These are phyloP conservation scores for Pteronotus mesoamericanus DNA, from an alignment of 2,797 vertebrate genomes.

Conservation along the genomic window DNA sequence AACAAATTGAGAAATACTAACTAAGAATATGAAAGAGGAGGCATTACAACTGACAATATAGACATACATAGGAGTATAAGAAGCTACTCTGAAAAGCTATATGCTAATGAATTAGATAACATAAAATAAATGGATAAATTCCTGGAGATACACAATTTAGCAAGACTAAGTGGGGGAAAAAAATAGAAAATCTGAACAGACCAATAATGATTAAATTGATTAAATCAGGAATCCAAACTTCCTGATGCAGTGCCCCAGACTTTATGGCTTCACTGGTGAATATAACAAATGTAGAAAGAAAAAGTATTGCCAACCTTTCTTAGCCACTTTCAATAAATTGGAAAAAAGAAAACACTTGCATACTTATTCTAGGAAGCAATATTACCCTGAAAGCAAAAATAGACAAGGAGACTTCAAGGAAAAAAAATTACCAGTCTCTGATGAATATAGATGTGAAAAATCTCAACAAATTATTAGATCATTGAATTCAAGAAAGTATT, in stretches of 20 bases:
- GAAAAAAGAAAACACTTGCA: not conserved
- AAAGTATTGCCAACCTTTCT: no score
- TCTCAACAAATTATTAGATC: not conserved
- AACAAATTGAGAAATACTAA: not conserved
- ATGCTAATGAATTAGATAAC: not conserved
- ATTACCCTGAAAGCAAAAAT: not conserved
- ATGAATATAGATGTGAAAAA: not conserved
- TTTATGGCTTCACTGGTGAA: not conserved
- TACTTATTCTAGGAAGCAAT: not conserved
- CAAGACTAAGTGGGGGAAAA: not conserved
- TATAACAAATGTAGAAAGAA: not conserved
- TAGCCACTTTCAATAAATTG: not conserved
- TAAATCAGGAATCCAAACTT: not conserved
- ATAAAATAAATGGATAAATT: not conserved
- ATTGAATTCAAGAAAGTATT: not conserved
- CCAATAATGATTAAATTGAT: not conserved
- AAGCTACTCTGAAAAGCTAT: not conserved
- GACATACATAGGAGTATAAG: not conserved
- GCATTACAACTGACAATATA: not conserved
- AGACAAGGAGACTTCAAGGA: not conserved
- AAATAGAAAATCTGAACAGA: not conserved
- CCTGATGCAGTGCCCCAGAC: not conserved
- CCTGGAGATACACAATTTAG: not conserved
- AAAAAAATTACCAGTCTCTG: not conserved
- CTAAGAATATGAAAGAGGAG: not conserved